Percentiles rank a stretch among this genome's conserved stretches.
phyloP scores from a whole-genome alignment of 2,113 vertebrate genomes.

The Sylvilagus bachmani region DNA sequence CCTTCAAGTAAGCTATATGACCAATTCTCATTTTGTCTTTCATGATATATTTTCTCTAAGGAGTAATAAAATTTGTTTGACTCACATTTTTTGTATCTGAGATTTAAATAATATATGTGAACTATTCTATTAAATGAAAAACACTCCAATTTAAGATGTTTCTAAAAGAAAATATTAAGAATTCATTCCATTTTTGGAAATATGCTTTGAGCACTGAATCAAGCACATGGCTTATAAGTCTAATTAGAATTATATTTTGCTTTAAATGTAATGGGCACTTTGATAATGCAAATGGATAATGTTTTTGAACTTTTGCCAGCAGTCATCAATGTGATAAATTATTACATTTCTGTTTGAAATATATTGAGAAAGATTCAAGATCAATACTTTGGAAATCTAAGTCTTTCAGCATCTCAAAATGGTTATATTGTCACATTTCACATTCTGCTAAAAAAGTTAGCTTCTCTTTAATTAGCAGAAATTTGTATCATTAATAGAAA shows the following conservation, averaged over 20 bases:
- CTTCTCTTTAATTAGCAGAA: background rate
- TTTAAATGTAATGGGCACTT: background rate
- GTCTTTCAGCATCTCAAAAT: background rate
- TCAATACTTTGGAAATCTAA: background rate
- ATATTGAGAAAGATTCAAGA: background rate
- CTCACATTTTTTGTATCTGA: background rate
- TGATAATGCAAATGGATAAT: background rate
- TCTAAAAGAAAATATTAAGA: background rate
- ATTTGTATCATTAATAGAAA: constrained; percentile 3
- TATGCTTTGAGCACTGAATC: background rate
- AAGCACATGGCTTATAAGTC: background rate
- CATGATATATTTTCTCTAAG: background rate
- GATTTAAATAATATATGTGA: constrained; percentile 2
- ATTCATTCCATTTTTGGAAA: background rate
- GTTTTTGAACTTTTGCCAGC: background rate
- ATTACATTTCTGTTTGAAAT: background rate
- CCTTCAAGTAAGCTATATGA: background rate
- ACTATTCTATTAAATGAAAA: background rate
- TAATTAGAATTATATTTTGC: background rate
- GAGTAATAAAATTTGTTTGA: background rate
- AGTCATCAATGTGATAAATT: background rate
- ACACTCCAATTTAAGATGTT: background rate
- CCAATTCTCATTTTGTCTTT: background rate
- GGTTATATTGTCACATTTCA: background rate
- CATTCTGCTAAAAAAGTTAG: background rate